Conservation (phyloP, 2,113 vertebrate species). For the Pardalotus punctatus region DNA sequence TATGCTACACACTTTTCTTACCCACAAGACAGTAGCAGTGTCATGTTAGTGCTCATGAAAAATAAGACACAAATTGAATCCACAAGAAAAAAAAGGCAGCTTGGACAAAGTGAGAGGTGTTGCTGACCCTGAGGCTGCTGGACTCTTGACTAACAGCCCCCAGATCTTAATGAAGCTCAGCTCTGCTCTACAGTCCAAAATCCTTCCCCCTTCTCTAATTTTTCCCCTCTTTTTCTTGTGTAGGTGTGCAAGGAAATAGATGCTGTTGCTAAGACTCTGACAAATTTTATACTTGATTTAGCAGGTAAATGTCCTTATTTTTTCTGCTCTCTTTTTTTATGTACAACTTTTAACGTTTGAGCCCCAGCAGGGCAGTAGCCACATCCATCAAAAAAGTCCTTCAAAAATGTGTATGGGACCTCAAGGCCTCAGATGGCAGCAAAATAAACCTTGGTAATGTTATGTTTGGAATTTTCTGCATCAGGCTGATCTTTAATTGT, state of each 20-base stretch:
- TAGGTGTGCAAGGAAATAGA: constrained; percentile 91
- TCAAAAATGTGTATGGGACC: constrained; percentile 59
- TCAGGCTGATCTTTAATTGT: background rate
- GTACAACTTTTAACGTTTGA: background rate
- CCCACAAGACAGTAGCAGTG: background rate
- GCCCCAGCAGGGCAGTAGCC: background rate
- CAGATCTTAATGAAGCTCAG: background rate
- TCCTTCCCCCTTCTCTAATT: background rate
- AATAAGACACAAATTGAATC: background rate
- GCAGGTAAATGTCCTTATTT: constrained; percentile 71
- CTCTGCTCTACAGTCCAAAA: background rate
- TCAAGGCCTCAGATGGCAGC: constrained; percentile 41
- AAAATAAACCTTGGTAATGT: background rate
- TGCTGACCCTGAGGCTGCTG: background rate
- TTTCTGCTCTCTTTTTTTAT: background rate
- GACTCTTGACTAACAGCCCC: background rate
- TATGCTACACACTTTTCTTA: background rate
- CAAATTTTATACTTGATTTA: constrained; percentile 78
- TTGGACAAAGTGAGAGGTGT: background rate
- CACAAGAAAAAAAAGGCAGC: background rate
- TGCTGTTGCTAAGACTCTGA: constrained; percentile 77
- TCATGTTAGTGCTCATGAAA: background rate
- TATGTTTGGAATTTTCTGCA: background rate
- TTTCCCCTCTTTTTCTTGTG: background rate
- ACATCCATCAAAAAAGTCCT: background rate